Percentiles rank a stretch among this genome's conserved stretches.
Evolutionary conservation across 2,113 vertebrate genomes (phyloP).

Genomic region (Megaceryle maxima): DNA sequence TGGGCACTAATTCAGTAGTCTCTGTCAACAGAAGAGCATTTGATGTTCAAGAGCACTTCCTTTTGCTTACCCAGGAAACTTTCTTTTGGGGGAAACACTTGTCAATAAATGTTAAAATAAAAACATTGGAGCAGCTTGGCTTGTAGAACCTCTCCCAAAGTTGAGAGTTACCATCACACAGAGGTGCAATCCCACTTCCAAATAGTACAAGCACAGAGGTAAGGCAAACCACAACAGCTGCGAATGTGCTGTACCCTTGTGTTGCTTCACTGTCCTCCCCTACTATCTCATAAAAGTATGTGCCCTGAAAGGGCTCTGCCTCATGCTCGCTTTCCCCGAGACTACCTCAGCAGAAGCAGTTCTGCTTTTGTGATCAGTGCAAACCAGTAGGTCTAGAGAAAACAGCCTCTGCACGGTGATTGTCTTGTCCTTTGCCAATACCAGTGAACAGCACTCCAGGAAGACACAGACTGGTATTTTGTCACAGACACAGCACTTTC

Average conservation of each 20-base stretch:
- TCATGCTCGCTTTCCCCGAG: not conserved
- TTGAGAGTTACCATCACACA: not conserved
- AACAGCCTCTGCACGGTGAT: not conserved
- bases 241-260: not conserved
- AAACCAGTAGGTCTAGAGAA: not conserved
- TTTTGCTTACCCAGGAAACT: not conserved
- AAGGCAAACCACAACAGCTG: not conserved
- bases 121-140: not conserved
- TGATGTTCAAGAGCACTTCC: not conserved
- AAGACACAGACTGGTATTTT: not conserved
- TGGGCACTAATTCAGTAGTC: not conserved
- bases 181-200: not conserved
- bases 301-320: not conserved
- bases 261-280: not conserved
- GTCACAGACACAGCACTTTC: not conserved
- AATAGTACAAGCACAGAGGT: not conserved
- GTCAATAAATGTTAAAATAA: not conserved
- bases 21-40: not conserved
- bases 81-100: not conserved
- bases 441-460: not conserved
- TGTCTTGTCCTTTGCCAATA: not conserved
- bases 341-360: not conserved
- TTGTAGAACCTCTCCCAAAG: not conserved
- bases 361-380: not conserved
- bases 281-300: fast-evolving